Conservation (phyloP, 2,888 invertebrate species). For the Torymus texanus region DNA sequence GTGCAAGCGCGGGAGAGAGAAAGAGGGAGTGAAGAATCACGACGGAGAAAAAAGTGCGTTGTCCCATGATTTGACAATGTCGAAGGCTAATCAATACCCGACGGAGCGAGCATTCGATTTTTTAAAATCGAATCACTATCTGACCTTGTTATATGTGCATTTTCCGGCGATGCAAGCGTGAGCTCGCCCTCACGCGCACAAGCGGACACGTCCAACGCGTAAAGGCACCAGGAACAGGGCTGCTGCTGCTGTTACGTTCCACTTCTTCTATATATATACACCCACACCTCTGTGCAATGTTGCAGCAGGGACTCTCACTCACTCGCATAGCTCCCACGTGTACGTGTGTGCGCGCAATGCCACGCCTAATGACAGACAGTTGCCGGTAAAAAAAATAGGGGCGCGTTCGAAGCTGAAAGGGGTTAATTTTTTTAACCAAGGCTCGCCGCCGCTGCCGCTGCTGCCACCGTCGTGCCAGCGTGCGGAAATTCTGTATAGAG, state of each 20-base stretch:
- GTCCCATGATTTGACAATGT: constrained; percentile 74
- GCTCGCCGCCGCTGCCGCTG: not conserved
- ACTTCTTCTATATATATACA: too few species aligned
- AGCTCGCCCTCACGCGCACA: constrained; percentile 32
- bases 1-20: too few species aligned
- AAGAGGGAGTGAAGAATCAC: constrained; percentile 59
- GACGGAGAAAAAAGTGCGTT: constrained; percentile 69
- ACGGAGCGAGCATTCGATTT: constrained; percentile 72
- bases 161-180: constrained; percentile 63
- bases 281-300: too few species aligned
- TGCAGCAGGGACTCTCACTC: too few species aligned
- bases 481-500: constrained; percentile 51
- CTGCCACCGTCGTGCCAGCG: not conserved
- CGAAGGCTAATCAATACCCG: constrained; percentile 75
- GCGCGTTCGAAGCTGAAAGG: constrained; percentile 46
- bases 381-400: constrained; percentile 62
- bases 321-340: constrained; percentile 43
- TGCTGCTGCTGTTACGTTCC: constrained; percentile 37
- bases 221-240: constrained; percentile 50
- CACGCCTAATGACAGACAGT: constrained; percentile 75
- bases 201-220: constrained; percentile 13
- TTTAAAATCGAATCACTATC: constrained; percentile 75
- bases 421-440: constrained; percentile 55
- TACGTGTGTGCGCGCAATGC: constrained; percentile 58
- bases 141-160: constrained; percentile 75